phyloP scores from a whole-genome alignment of 2,797 vertebrate genomes.

The Poecilia velifera region DNA sequence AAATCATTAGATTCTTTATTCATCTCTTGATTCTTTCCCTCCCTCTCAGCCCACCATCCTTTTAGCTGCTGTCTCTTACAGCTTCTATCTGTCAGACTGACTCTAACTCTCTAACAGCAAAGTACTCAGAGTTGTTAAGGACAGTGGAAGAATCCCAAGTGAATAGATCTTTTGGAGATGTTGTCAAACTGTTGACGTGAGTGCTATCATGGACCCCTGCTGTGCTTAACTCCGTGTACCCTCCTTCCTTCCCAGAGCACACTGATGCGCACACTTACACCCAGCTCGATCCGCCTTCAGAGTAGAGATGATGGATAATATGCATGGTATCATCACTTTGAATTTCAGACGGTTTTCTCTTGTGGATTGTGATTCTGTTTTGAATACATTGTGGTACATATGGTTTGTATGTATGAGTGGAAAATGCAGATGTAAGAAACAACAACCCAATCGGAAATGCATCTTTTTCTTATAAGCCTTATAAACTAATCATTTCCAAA shows the following conservation, averaged over 20 bases:
- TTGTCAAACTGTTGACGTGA: conserved; percentile 67
- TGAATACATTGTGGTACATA: conserved; percentile 8
- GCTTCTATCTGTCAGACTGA: conserved; percentile 27
- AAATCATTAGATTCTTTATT: conserved; percentile 14
- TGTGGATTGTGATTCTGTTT: conserved; percentile 23
- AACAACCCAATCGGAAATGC: not conserved
- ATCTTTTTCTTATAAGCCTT: not conserved
- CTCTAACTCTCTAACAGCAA: conserved; percentile 41
- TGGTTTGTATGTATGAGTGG: conserved; percentile 2
- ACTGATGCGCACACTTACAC: conserved; percentile 27
- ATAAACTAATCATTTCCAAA: not conserved
- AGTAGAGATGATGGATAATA: conserved; percentile 46
- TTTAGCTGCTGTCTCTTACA: conserved; percentile 24
- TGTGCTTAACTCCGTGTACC: conserved; percentile 61
- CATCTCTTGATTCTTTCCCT: conserved; percentile 12
- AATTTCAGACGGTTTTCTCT: conserved; percentile 52
- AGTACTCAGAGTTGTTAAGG: conserved; percentile 55
- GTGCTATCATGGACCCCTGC: conserved; percentile 49
- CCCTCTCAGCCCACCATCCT: conserved; percentile 9
- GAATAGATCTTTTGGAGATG: conserved; percentile 65
- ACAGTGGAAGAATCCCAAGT: conserved; percentile 60
- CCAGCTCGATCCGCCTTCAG: conserved; percentile 35
- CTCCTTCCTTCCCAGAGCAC: conserved; percentile 33
- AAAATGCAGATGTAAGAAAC: conserved; percentile 5
- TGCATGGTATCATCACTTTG: conserved; percentile 30